A percentile compares a stretch with the other conserved stretches of the same genome.
These are phyloP conservation scores for Malaclemys terrapin DNA, from an alignment of 2,113 vertebrate genomes.

Conservation along the genomic window DNA sequence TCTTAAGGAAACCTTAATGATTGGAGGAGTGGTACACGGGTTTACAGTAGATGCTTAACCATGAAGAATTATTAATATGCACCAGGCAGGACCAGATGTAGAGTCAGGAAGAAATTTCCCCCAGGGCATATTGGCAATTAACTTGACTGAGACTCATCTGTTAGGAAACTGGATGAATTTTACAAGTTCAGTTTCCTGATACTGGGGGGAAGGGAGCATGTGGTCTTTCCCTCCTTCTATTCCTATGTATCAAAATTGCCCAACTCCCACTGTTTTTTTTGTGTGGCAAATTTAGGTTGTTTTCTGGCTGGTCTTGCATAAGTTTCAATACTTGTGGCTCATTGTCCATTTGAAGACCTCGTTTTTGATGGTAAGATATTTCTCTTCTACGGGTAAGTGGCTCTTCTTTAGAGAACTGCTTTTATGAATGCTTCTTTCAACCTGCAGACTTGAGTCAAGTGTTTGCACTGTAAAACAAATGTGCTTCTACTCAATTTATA, in stretches of 20 bases:
- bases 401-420: constrained; percentile 45
- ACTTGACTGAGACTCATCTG: background rate
- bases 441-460: background rate
- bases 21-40: background rate
- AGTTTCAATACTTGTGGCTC: constrained; percentile 36
- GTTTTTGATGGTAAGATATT: constrained; percentile 37
- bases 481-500: background rate
- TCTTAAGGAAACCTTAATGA: background rate
- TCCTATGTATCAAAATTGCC: background rate
- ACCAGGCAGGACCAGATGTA: background rate
- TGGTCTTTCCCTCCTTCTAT: background rate
- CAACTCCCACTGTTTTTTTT: constrained; percentile 6
- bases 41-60: background rate
- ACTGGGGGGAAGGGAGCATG: background rate
- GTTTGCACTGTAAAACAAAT: background rate
- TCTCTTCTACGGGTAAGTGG: constrained; percentile 34
- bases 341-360: constrained; percentile 49
- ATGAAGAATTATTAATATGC: background rate
- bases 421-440: constrained; percentile 43
- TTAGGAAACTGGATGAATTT: background rate
- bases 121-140: background rate
- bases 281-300: constrained; percentile 34
- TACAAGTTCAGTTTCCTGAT: background rate
- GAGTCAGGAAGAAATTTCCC: background rate
- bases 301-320: constrained; percentile 26